Percentiles rank a stretch among this genome's conserved stretches.
phyloP scores from a whole-genome alignment of 1,140 invertebrate species.

The Drosophila littoralis region DNA sequence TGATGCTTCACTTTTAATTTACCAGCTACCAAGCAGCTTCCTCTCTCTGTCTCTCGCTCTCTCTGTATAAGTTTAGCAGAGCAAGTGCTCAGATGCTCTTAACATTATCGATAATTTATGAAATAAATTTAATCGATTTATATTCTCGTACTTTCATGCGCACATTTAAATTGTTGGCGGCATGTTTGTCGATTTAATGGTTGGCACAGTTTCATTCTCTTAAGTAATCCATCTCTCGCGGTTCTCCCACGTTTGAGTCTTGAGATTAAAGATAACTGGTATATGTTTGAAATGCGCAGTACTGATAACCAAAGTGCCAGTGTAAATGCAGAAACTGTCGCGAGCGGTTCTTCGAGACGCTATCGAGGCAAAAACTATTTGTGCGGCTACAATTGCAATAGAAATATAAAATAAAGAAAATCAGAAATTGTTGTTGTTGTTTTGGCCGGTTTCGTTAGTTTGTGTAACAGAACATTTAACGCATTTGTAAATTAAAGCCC shows the following conservation, averaged over 20 bases:
- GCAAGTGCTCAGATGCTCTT: neutral
- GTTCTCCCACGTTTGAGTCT: constrained; percentile 7
- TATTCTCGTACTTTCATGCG: constrained; percentile 5
- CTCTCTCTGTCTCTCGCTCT: neutral
- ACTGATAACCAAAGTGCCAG: constrained; percentile 58
- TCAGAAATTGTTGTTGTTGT: constrained; percentile 6
- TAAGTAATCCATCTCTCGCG: constrained; percentile 2
- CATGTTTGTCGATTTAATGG: neutral
- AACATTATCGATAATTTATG: neutral
- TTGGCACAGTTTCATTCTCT: neutral
- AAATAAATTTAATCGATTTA: neutral
- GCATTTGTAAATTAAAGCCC: constrained; percentile 30
- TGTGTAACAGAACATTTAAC: constrained; percentile 22
- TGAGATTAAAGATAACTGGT: constrained; percentile 34
- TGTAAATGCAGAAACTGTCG: constrained; percentile 55
- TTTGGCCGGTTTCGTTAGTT: constrained; percentile 23
- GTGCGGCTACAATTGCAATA: constrained; percentile 25
- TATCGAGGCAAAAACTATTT: constrained; percentile 19
- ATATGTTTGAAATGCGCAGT: constrained; percentile 37
- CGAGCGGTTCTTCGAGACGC: constrained; percentile 44
- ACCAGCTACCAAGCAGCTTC: neutral
- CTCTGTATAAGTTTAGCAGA: neutral
- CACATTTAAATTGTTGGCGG: constrained; percentile 21
- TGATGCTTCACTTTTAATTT: neutral
- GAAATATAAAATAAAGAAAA: constrained; percentile 30